A percentile compares a stretch with the other conserved stretches of the same genome.
Conservation (phyloP, 1,140 invertebrate species). For the Telenomus remus region DNA sequence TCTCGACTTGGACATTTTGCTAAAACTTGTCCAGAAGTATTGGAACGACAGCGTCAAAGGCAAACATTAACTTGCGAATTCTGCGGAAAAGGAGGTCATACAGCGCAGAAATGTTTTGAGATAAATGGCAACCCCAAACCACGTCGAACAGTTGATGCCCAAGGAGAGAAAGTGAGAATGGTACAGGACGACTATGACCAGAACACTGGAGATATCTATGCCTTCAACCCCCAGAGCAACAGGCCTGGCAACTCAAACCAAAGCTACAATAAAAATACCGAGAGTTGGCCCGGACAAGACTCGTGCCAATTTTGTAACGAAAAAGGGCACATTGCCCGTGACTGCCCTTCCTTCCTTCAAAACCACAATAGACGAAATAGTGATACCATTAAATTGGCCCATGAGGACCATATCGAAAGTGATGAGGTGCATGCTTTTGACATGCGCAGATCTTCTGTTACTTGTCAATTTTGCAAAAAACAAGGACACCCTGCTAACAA, state of each 20-base stretch:
- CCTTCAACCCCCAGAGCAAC: too few species aligned
- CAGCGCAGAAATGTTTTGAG: constrained; percentile 4
- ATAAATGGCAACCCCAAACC: too few species aligned
- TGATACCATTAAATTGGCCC: too few species aligned
- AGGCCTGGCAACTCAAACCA: too few species aligned
- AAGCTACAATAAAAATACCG: too few species aligned
- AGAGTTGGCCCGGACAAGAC: too few species aligned
- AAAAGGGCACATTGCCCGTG: too few species aligned
- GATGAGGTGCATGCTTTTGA: not conserved
- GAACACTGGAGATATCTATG: too few species aligned
- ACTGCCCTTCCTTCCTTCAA: too few species aligned
- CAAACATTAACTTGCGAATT: not conserved
- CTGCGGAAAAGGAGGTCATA: constrained; percentile 1
- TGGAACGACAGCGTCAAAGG: not conserved
- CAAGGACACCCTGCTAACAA: constrained; percentile 1
- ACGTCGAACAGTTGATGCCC: too few species aligned
- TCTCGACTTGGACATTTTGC: not conserved
- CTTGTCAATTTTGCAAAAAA: constrained; percentile 18
- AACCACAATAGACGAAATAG: too few species aligned
- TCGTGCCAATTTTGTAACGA: too few species aligned
- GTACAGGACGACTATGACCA: not conserved
- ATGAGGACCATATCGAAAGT: not conserved
- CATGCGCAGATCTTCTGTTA: not conserved
- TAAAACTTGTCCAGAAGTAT: not conserved
- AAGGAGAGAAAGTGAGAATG: not conserved